These are phyloP conservation scores for Megaceryle maxima DNA, from an alignment of 2,113 vertebrate species.

Conservation along the genomic window DNA sequence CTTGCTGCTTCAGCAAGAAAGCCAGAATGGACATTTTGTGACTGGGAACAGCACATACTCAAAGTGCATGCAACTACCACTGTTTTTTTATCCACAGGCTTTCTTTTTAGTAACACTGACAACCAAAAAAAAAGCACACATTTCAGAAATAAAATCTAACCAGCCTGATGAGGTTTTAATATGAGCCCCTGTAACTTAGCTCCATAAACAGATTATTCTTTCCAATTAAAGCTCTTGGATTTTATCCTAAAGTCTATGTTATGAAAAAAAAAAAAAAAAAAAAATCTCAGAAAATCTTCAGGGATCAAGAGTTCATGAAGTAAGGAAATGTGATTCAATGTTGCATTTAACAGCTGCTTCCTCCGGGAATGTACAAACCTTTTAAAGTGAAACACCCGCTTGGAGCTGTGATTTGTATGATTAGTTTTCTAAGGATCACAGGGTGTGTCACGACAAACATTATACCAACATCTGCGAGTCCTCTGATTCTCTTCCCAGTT, in stretches of 20 bases:
- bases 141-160: neutral
- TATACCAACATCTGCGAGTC: neutral
- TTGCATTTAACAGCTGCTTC: neutral
- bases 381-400: neutral
- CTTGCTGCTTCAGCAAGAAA: neutral
- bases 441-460: constrained; percentile 9
- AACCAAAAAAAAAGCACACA: neutral
- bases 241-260: neutral
- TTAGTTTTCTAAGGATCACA: constrained; percentile 9
- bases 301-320: neutral
- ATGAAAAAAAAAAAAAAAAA: neutral
- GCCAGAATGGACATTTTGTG: neutral
- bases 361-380: neutral
- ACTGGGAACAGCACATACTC: neutral
- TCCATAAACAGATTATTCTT: neutral
- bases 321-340: neutral
- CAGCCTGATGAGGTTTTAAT: neutral
- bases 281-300: neutral
- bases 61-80: neutral
- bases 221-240: neutral
- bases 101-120: neutral
- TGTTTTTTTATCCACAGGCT: neutral
- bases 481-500: constrained; percentile 12
- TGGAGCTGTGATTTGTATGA: neutral
- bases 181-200: neutral